phyloP scores from a whole-genome alignment of 2,797 vertebrate species.

The Gymnoscopelus microlampas region DNA sequence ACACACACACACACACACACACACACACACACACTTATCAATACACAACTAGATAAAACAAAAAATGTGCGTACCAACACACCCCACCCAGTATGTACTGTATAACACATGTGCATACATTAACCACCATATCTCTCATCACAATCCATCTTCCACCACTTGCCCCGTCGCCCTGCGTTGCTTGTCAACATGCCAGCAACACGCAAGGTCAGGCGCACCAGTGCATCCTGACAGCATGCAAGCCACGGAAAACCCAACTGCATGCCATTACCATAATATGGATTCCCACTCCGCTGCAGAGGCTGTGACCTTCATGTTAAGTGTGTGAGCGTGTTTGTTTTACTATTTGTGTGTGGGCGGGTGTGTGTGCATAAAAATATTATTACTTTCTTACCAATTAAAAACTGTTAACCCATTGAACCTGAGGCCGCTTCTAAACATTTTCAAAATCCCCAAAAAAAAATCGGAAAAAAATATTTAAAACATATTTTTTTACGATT shows the following conservation, averaged over 20 bases:
- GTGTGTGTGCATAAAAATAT: background rate
- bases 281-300: constrained; percentile 5
- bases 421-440: too few species aligned
- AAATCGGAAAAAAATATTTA: too few species aligned
- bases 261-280: constrained; percentile 36
- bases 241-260: constrained; percentile 44
- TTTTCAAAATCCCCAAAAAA: too few species aligned
- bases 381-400: background rate
- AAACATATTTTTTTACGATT: too few species aligned
- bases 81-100: constrained; percentile 6
- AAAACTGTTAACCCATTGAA: too few species aligned
- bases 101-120: constrained; percentile 47
- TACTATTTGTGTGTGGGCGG: constrained; percentile 5
- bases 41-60: constrained; percentile 33
- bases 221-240: constrained; percentile 45
- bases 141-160: constrained; percentile 60
- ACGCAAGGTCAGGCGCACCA: constrained; percentile 55
- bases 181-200: constrained; percentile 58
- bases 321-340: background rate
- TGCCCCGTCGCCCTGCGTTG: constrained; percentile 42
- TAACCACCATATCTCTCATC: constrained; percentile 45
- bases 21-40: constrained; percentile 19
- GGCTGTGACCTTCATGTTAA: background rate
- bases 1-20: background rate
- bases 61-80: constrained; percentile 35